Conservation (phyloP, 2,888 invertebrate species). For the Ichneumoninae sp. region DNA sequence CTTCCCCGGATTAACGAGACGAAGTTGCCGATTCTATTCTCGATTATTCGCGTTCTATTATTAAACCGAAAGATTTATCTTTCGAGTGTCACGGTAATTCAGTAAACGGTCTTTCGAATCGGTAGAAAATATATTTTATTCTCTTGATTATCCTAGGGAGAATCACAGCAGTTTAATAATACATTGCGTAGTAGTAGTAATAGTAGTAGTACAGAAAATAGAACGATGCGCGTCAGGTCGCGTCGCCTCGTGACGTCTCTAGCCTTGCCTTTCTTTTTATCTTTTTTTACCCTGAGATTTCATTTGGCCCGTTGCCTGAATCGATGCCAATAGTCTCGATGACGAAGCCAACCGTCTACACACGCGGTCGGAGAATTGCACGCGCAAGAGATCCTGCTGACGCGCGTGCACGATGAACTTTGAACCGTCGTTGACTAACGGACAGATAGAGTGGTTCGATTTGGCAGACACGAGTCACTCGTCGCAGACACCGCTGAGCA, state of each 20-base stretch:
- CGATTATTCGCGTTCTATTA: background rate
- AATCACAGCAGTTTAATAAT: conserved; percentile 56
- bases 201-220: conserved; percentile 30
- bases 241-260: conserved; percentile 35
- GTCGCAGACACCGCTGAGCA: background rate
- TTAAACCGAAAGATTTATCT: background rate
- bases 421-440: conserved; percentile 17
- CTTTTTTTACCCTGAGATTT: conserved; percentile 9
- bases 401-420: conserved; percentile 40
- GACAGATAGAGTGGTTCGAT: conserved; percentile 6
- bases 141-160: conserved; percentile 18
- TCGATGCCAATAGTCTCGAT: conserved; percentile 45
- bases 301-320: conserved; percentile 43
- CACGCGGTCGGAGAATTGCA: conserved; percentile 14
- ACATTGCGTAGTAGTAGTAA: conserved; percentile 17
- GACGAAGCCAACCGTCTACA: conserved; percentile 35
- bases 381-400: conserved; percentile 23
- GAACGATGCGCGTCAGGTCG: conserved; percentile 20
- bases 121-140: conserved; percentile 34
- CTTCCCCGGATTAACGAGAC: background rate
- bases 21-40: conserved; percentile 42
- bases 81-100: background rate
- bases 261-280: conserved; percentile 12
- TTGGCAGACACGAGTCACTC: conserved; percentile 26
- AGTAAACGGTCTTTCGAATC: background rate